Evolutionary conservation across 2,113 vertebrate species (phyloP).

Genomic region (Serinus canaria): DNA sequence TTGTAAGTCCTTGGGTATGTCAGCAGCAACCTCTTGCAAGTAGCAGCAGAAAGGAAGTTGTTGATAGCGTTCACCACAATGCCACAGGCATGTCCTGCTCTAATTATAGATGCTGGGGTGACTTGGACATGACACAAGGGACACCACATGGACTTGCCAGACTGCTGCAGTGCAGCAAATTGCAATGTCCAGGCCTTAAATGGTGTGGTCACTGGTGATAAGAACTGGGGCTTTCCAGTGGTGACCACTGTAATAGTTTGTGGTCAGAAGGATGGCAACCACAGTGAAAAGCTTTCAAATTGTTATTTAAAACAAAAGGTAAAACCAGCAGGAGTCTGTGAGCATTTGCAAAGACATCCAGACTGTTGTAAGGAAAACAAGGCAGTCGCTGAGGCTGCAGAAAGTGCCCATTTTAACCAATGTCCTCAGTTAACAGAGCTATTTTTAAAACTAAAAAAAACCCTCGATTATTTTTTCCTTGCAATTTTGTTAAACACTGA

Average conservation of each 20-base stretch:
- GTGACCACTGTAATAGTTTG: neutral
- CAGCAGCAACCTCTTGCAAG: neutral
- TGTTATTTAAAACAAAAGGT: neutral
- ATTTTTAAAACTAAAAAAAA: neutral
- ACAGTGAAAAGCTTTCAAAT: neutral
- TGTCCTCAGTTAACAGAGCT: neutral
- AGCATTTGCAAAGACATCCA: neutral
- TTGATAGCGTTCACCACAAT: neutral
- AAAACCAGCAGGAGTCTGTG: neutral
- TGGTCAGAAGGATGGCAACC: neutral
- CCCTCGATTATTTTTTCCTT: neutral
- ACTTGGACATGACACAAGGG: neutral
- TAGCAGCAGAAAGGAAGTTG: slow-evolving; percentile 7
- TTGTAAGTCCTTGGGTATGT: neutral
- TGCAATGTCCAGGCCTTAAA: neutral
- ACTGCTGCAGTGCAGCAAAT: neutral
- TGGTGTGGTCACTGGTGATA: neutral
- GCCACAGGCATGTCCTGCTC: slow-evolving; percentile 45
- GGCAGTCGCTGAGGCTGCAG: neutral
- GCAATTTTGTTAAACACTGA: neutral
- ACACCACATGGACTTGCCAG: neutral
- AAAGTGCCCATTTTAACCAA: neutral
- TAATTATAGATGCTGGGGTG: slow-evolving; percentile 34
- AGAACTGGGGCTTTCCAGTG: neutral
- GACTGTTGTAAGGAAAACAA: neutral